These are phyloP conservation scores for Vultur gryphus DNA, from an alignment of 2,797 vertebrate species.

Conservation along the genomic window DNA sequence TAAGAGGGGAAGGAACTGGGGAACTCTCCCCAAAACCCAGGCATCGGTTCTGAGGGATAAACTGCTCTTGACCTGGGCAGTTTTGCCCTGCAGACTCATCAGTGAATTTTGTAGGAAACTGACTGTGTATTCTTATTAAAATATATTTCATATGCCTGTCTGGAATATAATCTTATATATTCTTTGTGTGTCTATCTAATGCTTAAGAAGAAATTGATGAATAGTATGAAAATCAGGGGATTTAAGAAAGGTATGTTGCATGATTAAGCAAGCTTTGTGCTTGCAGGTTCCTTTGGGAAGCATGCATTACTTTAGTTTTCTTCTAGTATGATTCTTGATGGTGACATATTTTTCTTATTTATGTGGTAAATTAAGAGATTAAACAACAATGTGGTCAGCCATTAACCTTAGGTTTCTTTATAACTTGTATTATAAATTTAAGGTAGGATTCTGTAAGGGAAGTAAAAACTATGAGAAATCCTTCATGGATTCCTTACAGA, in stretches of 20 bases:
- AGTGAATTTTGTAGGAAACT: not conserved
- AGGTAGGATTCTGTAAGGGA: not conserved
- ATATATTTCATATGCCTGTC: not conserved
- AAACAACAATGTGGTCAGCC: not conserved
- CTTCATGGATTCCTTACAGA: not conserved
- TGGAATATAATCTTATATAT: not conserved
- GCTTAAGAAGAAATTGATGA: not conserved
- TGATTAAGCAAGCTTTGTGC: not conserved
- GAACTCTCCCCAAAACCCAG: not conserved
- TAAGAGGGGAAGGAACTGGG: not conserved
- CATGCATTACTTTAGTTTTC: not conserved
- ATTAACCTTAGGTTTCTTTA: not conserved
- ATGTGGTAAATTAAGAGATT: not conserved
- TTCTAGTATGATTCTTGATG: not conserved
- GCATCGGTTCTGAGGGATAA: not conserved
- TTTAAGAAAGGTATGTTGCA: not conserved
- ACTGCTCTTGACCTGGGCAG: not conserved
- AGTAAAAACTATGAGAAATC: not conserved
- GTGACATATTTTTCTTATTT: not conserved
- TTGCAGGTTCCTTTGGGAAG: not conserved
- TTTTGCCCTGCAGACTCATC: not conserved
- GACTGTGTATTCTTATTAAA: not conserved
- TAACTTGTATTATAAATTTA: not conserved
- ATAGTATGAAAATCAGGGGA: not conserved
- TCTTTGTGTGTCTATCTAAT: not conserved